These are phyloP conservation scores for Passer montanus DNA, from an alignment of 2,113 vertebrate genomes.

Conservation along the genomic window DNA sequence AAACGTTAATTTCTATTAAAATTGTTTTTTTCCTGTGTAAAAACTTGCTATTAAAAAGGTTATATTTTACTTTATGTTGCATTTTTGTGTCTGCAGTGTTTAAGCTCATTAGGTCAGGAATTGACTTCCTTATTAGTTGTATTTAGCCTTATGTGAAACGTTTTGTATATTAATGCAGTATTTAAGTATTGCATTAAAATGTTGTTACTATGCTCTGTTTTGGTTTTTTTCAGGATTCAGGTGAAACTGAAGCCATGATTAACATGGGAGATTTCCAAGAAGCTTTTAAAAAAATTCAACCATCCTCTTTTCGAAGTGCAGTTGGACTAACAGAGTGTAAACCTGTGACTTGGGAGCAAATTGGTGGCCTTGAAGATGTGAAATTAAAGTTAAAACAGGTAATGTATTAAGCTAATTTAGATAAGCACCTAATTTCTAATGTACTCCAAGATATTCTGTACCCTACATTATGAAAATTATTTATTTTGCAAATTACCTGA, in stretches of 20 bases:
- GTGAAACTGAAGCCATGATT: constrained; percentile 40
- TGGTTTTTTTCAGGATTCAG: constrained; percentile 71
- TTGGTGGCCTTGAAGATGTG: constrained; percentile 92
- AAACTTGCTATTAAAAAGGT: neutral
- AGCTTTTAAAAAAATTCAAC: constrained; percentile 85
- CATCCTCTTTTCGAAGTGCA: constrained; percentile 85
- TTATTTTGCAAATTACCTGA: neutral
- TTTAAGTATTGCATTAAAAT: neutral
- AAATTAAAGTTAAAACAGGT: constrained; percentile 93
- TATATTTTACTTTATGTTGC: neutral
- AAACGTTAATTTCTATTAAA: neutral
- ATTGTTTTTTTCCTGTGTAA: neutral
- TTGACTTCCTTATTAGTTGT: neutral
- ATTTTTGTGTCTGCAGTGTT: neutral
- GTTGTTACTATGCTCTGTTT: neutral
- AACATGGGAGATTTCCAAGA: constrained; percentile 80
- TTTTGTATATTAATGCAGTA: neutral
- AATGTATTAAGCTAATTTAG: neutral
- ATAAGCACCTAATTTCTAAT: neutral
- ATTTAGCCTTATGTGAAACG: neutral
- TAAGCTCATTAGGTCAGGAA: neutral
- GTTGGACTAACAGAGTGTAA: constrained; percentile 83
- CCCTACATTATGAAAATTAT: neutral
- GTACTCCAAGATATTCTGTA: neutral
- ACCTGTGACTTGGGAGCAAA: constrained; percentile 87